These are phyloP conservation scores for Galerucella pusilla DNA, from an alignment of 2,888 invertebrate species.

Conservation along the genomic window DNA sequence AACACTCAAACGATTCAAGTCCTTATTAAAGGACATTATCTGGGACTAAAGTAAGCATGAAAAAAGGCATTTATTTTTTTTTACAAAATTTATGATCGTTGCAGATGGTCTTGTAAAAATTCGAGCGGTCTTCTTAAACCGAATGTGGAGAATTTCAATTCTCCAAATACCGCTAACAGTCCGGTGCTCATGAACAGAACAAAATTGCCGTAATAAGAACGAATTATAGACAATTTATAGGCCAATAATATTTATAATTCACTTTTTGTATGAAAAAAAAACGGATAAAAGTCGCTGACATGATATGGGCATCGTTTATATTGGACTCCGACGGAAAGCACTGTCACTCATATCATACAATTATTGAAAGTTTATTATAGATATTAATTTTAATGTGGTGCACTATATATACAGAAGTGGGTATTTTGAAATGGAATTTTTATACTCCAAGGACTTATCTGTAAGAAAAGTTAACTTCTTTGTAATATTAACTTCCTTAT, in stretches of 20 bases:
- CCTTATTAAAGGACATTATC: too few relatives aligned
- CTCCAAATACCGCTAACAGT: conserved; percentile 59
- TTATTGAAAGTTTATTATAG: conserved; percentile 49
- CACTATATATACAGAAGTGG: conserved; percentile 35
- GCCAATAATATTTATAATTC: conserved; percentile 62
- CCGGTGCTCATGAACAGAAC: conserved; percentile 55
- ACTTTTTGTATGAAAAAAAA: conserved; percentile 42
- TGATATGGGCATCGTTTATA: conserved; percentile 37
- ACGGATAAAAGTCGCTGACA: conserved; percentile 29
- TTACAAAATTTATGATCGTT: background rate
- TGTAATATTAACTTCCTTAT: background rate
- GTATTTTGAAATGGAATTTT: conserved; percentile 31
- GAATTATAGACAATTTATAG: conserved; percentile 62
- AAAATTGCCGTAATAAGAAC: conserved; percentile 62
- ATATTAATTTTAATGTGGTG: conserved; percentile 50
- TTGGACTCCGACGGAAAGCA: conserved; percentile 43
- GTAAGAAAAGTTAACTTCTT: background rate
- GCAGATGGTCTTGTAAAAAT: conserved; percentile 5
- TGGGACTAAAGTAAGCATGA: too few relatives aligned
- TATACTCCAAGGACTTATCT: background rate
- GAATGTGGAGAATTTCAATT: conserved; percentile 57
- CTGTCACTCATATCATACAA: conserved; percentile 49
- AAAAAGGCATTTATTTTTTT: background rate
- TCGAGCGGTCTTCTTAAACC: background rate
- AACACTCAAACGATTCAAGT: too few relatives aligned